Evolutionary conservation across 2,888 invertebrate species (phyloP).

Genomic region (Bellardia bayeri): DNA sequence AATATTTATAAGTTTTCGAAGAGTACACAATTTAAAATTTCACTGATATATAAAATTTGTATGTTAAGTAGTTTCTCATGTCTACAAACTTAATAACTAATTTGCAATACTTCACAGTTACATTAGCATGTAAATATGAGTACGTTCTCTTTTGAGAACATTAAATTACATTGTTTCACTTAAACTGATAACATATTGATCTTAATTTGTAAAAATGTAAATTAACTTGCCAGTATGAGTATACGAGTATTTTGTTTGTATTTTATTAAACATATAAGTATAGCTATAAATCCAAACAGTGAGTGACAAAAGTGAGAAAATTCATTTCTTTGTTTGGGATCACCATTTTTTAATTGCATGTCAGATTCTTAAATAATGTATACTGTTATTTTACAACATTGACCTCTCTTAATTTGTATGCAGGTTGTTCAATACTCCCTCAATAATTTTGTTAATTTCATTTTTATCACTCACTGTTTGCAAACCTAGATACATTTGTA

Average conservation of each 20-base stretch:
- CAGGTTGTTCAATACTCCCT: too few relatives aligned
- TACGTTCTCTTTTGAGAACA: not conserved
- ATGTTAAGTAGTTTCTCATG: too few relatives aligned
- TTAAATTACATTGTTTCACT: slow-evolving; percentile 40
- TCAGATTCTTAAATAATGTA: too few relatives aligned
- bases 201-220: slow-evolving; percentile 42
- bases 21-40: too few relatives aligned
- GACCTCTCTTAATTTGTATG: too few relatives aligned
- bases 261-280: not conserved
- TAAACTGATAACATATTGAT: slow-evolving; percentile 56
- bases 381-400: too few relatives aligned
- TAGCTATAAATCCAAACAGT: slow-evolving; percentile 8
- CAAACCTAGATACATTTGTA: not conserved
- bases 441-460: not conserved
- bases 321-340: too few relatives aligned
- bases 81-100: not conserved
- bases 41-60: too few relatives aligned
- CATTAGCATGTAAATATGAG: too few relatives aligned
- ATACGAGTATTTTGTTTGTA: not conserved
- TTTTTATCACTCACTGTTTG: slow-evolving; percentile 32
- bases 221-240: slow-evolving; percentile 32
- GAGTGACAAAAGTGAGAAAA: not conserved
- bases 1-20: too few relatives aligned
- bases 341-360: too few relatives aligned
- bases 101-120: not conserved